Evolutionary conservation across 2,888 invertebrate species (phyloP), one percentile per base, ranked within the genome.

Genomic region (Willowsia nigromaculata): DNA sequence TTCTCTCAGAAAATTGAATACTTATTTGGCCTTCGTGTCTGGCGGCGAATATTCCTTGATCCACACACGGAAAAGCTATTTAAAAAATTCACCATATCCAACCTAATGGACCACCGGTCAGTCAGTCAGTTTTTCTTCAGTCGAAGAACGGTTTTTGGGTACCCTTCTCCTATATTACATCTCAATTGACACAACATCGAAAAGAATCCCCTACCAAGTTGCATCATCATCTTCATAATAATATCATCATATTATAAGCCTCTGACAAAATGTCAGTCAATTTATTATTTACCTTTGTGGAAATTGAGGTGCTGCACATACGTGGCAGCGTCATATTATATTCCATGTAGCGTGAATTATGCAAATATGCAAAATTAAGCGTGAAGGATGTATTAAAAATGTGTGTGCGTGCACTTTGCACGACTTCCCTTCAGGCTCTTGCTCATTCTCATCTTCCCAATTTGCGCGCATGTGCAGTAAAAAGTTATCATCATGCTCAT

Each of bases 351-450:
- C 37, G 37, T 68, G 43, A 43, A 71, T 71, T 71, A 71, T 47
- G 43, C 71, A 71, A 71, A 71, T 30, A 82, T 65, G 82, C 82
- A 43, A 82, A 82, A 82, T 43, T 82, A 47, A 82, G 82, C 82
- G 65, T 82, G 65, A 82, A 65, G 65, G 82, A 43, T 82, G 43
- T 25, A 71, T 71, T 71, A 71, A 71, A 71, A 40, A 13, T 62
- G 62, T 22, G 18, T 50, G 53, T 37, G 22, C 40, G 27, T 56
- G 84, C 84, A 71, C 71, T 27, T n/a, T 56, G 84, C 84, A 71
- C 71, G 65, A 56, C 25, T 43, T 33, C 43, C 71, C 84, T 71
- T 71, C 1, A 53, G 71, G 68, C 84, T n/a, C 30, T 9, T 18
- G 9, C 27, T 25, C 27, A 37, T 76, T 76, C n/a, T 80, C 33